Evolutionary conservation across 2,888 invertebrate species (phyloP), one percentile per base, ranked within the genome.

Genomic region (Stenichneumon culpator): DNA sequence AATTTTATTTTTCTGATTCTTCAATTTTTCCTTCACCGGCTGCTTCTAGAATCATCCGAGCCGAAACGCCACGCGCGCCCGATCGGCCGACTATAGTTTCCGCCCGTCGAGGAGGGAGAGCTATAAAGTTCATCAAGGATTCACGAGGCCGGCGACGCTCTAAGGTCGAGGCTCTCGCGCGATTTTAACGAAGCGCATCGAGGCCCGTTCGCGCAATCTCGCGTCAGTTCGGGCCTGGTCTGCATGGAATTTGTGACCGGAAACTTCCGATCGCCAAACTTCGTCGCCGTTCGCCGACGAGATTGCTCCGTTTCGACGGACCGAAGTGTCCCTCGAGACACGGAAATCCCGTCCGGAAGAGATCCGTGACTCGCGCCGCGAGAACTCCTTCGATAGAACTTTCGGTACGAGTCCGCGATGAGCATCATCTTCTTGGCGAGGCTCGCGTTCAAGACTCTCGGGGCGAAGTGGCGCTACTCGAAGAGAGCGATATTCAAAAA

Each of bases 351-450:
- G 19, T 25, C 54, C 22, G 36, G 65, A 6, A 6, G 19, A 57
- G 14, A 67, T 22, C 47, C 22, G 81, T 54, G 73, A 52, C 7
- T 19, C 47, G 44, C 14, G 22, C 47, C 36, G 32, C 65, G 44
- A 25, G 57, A 57, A 75, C 44, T 75, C 47, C 2, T n/a, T 32
- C 28, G 47, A 36, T 11, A 67, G n/a, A 52, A 77, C 5, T 39
- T 60, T 47, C 47, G 25, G 25, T 28, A 47, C 44, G 57, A 14
- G n/a, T 22, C 65, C 47, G 50, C 77, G 47, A 93, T 93, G 93
- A 90, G 89, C 83, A 73, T 93, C 79, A 73, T 91, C 32, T 93
- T 92, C 67, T 75, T 93, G 32, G 92, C 92, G 50, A 90, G 90
- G 25, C 80, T 93, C 9, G 89, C 89, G 4, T 60, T 91, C 14